A percentile compares a stretch with the other conserved stretches of the same genome.
phyloP scores from a whole-genome alignment of 1,140 invertebrate genomes.

The Zaprionus tsacasi region DNA sequence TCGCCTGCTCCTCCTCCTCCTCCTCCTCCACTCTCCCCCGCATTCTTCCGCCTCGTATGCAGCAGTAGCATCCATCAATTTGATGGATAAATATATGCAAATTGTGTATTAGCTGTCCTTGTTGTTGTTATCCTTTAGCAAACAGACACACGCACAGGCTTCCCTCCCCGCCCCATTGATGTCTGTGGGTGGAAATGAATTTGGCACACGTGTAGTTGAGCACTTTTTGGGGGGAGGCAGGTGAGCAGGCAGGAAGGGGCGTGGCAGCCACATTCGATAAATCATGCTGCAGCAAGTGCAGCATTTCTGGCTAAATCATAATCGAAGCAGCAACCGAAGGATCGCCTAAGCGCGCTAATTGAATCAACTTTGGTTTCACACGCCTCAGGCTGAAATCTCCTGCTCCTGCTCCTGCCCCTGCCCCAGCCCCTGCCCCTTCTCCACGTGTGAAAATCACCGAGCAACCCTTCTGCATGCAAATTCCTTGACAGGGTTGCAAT shows the following conservation, averaged over 20 bases:
- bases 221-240: constrained; percentile 47
- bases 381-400: constrained; percentile 32
- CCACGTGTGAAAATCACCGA: constrained; percentile 36
- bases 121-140: constrained; percentile 82
- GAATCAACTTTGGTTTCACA: constrained; percentile 67
- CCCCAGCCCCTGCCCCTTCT: background rate
- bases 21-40: background rate
- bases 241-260: constrained; percentile 30
- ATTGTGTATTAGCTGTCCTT: constrained; percentile 83
- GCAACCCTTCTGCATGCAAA: constrained; percentile 66
- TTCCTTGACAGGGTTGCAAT: constrained; percentile 74
- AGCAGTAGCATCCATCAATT: constrained; percentile 84
- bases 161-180: constrained; percentile 1
- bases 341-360: constrained; percentile 46
- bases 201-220: constrained; percentile 80
- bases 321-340: constrained; percentile 1
- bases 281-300: constrained; percentile 59
- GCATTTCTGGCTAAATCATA: constrained; percentile 20
- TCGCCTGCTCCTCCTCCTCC: too few species aligned
- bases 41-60: constrained; percentile 18
- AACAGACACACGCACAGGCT: constrained; percentile 57
- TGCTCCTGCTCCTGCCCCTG: too few species aligned
- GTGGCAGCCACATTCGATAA: constrained; percentile 67
- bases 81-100: constrained; percentile 84
- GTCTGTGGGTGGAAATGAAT: constrained; percentile 73